Conservation (phyloP, 1,140 invertebrate species). For the Hetaerina americana region DNA sequence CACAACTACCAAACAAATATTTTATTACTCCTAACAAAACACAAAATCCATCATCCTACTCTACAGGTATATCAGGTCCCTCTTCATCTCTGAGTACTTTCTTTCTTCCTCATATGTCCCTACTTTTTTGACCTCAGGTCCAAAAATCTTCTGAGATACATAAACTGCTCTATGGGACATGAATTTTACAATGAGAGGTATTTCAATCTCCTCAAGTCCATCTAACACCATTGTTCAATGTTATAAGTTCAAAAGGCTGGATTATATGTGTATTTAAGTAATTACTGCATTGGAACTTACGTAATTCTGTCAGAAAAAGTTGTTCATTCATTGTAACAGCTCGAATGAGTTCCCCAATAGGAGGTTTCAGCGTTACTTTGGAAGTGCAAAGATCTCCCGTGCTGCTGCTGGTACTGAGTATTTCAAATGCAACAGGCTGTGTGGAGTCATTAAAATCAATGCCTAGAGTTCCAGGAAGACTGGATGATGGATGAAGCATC, state of each 20-base stretch:
- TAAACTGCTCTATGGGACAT: no score
- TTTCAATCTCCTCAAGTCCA: background rate
- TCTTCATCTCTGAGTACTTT: no score
- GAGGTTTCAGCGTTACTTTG: slow-evolving; percentile 58
- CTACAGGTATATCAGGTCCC: no score
- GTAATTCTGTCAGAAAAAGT: slow-evolving; percentile 64
- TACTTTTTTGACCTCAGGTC: no score
- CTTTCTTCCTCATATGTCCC: no score
- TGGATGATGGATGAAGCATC: slow-evolving; percentile 38
- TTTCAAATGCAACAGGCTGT: slow-evolving; percentile 69
- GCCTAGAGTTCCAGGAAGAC: slow-evolving; percentile 55
- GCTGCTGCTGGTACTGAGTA: slow-evolving; percentile 43
- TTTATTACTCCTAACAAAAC: no score
- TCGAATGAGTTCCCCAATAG: slow-evolving; percentile 78
- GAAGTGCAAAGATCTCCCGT: slow-evolving; percentile 30
- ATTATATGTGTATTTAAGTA: background rate
- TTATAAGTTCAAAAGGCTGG: background rate
- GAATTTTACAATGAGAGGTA: no score
- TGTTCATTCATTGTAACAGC: slow-evolving; percentile 62
- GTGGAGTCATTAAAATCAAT: slow-evolving; percentile 92
- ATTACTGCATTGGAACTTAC: slow-evolving; percentile 25
- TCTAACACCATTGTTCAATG: background rate
- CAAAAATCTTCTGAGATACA: no score
- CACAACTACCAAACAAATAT: no score
- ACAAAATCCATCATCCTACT: no score